These are phyloP conservation scores for Sisor rabdophorus DNA, from an alignment of 2,113 vertebrate species.

Conservation along the genomic window DNA sequence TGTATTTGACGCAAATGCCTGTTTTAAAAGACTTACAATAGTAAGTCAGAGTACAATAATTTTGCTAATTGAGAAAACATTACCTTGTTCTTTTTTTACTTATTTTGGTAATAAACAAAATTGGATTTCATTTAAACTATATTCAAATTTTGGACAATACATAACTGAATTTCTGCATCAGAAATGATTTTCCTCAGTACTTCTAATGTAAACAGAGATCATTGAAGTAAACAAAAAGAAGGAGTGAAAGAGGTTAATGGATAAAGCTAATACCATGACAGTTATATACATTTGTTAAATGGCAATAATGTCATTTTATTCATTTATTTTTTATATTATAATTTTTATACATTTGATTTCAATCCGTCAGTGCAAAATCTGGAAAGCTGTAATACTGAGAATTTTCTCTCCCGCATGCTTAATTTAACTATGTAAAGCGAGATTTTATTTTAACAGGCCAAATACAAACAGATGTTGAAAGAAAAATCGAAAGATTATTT, in stretches of 20 bases:
- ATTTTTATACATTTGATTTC: background rate
- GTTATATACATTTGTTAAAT: background rate
- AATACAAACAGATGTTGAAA: conserved; percentile 11
- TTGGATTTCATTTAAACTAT: no score
- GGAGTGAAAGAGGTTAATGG: background rate
- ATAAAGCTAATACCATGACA: background rate
- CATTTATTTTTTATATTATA: no score
- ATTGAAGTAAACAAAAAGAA: background rate
- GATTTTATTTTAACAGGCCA: background rate
- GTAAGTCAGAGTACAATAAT: background rate
- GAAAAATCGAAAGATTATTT: background rate
- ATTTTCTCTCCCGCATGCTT: background rate
- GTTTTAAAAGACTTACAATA: background rate
- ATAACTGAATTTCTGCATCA: no score
- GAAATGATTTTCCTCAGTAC: background rate
- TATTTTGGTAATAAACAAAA: no score
- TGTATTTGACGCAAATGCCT: background rate
- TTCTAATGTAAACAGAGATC: background rate
- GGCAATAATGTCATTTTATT: background rate
- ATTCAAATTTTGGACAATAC: no score
- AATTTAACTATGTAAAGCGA: background rate
- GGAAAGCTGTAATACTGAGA: background rate
- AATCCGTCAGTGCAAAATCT: background rate
- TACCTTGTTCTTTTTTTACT: background rate
- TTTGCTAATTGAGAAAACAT: background rate